Percentiles rank a stretch among this genome's conserved stretches.
Evolutionary conservation across 2,888 invertebrate species (phyloP).

Genomic region (Adineta ricciae): DNA sequence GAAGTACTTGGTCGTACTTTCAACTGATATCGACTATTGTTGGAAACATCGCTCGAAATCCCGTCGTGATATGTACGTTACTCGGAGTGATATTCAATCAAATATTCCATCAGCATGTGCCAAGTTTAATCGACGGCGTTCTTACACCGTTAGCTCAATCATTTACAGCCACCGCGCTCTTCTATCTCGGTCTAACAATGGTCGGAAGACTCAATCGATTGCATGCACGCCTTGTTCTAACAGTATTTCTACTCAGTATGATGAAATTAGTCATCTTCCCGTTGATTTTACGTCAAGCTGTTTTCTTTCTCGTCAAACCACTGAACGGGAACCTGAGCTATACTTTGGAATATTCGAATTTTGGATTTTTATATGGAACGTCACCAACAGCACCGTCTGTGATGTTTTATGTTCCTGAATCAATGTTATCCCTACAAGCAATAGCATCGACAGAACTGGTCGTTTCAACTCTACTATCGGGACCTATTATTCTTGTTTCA

Average conservation of each 20-base stretch:
- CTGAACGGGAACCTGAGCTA: slow-evolving; percentile 60
- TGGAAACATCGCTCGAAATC: slow-evolving; percentile 64
- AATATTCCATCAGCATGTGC: slow-evolving; percentile 66
- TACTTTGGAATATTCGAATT: slow-evolving; percentile 72
- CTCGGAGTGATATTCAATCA: slow-evolving; percentile 76
- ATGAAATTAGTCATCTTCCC: slow-evolving; percentile 61
- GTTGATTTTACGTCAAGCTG: slow-evolving; percentile 71
- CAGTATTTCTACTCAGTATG: slow-evolving; percentile 38
- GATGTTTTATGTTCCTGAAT: slow-evolving; percentile 80
- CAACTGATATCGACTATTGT: slow-evolving; percentile 35
- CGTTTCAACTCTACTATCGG: slow-evolving; percentile 24
- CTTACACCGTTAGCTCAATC: slow-evolving; percentile 58
- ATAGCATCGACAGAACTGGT: slow-evolving; percentile 50
- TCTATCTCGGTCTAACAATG: slow-evolving; percentile 78
- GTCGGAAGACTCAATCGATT: slow-evolving; percentile 71
- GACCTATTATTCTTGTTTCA: slow-evolving; percentile 35
- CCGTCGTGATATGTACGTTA: slow-evolving; percentile 78
- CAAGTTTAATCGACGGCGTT: slow-evolving; percentile 64
- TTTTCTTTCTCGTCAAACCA: slow-evolving; percentile 56
- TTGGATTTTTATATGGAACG: slow-evolving; percentile 86
- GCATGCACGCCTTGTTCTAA: slow-evolving; percentile 34
- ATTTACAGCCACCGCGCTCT: slow-evolving; percentile 79
- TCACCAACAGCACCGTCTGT: slow-evolving; percentile 88
- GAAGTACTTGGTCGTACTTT: not conserved
- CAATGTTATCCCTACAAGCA: slow-evolving; percentile 72